Evolutionary conservation across 2,888 invertebrate genomes (phyloP), one percentile per base, ranked within the genome.

Genomic region (Clostera curtula): DNA sequence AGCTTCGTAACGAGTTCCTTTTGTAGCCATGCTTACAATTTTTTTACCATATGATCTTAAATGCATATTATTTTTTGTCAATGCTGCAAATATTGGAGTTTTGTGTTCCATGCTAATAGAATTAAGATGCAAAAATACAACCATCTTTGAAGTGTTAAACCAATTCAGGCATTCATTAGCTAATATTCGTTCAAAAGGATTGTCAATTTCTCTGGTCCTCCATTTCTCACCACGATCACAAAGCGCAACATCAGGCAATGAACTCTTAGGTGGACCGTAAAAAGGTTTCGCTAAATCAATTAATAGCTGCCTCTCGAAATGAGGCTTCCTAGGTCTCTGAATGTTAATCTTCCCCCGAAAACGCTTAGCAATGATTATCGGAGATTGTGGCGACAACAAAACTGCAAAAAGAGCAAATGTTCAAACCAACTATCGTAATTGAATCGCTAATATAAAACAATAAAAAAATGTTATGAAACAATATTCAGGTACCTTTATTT

Each of bases 301-400:
- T 19, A 90, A 80, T 42, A 86, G 83, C 9, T 90, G 90, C 40
- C 89, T 86, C 41, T 88, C 86, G 56, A 88, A 92, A 64, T 92
- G 91, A 1, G 91, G 89, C 25, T 87, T 73, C 52, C 85, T 86
- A 1, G 94, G 94, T 40, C 82, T 88, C 62, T 92, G 90, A 19
- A 94, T 87, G 55, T 94, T 93, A 26, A 93, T 90, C 76, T 93
- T 92, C 2, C 90, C 89, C 11, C 90, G 85, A 61, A 87, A 91
- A 43, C 93, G 83, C 57, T 88, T 88, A 4, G 87, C 83, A 48
- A 89, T 68, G 8, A 84, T 36, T n/a, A 86, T 56, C 1, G 85
- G 77, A 3, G 67, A 40, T 26, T 70, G 69, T 8, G 68, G 50
- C 37, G 68, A 66, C 32, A 86, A 58, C 15, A 86, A 52, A n/a